Evolutionary conservation across 2,113 vertebrate genomes (phyloP).

Genomic region (Myocastor coypus): DNA sequence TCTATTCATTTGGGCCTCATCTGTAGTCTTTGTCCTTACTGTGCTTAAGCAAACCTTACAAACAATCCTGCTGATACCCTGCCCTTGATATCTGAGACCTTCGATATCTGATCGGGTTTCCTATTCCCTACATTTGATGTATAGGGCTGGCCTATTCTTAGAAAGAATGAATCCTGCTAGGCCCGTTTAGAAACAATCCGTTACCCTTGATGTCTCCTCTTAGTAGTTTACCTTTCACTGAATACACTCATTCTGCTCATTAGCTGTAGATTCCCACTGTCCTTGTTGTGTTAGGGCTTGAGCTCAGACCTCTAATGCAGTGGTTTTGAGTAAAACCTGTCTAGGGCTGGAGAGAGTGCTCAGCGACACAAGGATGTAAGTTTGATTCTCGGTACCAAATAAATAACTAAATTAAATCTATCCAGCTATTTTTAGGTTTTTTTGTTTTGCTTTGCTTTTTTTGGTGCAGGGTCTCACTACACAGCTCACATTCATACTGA

Average conservation of each 20-base stretch:
- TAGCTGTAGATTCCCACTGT: not conserved
- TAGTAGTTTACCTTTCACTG: not conserved
- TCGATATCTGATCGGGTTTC: not conserved
- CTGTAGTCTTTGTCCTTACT: not conserved
- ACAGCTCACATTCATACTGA: too few species aligned
- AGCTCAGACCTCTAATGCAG: not conserved
- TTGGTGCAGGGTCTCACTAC: too few species aligned
- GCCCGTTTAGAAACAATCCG: not conserved
- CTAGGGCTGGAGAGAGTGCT: too few species aligned
- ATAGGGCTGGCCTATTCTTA: not conserved
- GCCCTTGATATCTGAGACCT: not conserved
- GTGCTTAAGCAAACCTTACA: not conserved
- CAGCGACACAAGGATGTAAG: too few species aligned
- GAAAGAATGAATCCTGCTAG: too few species aligned
- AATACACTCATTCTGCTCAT: not conserved
- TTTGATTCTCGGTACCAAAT: too few species aligned
- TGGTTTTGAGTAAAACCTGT: not conserved
- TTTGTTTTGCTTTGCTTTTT: too few species aligned
- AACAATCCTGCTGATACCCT: not conserved
- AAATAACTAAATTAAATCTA: not conserved
- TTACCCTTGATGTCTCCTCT: not conserved
- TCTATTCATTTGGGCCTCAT: not conserved
- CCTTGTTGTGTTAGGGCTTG: not conserved
- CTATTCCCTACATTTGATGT: not conserved
- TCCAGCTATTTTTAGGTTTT: not conserved